Evolutionary conservation across 2,797 vertebrate genomes (phyloP), one percentile per base, ranked within the genome.

Genomic region (Danionella dracula): DNA sequence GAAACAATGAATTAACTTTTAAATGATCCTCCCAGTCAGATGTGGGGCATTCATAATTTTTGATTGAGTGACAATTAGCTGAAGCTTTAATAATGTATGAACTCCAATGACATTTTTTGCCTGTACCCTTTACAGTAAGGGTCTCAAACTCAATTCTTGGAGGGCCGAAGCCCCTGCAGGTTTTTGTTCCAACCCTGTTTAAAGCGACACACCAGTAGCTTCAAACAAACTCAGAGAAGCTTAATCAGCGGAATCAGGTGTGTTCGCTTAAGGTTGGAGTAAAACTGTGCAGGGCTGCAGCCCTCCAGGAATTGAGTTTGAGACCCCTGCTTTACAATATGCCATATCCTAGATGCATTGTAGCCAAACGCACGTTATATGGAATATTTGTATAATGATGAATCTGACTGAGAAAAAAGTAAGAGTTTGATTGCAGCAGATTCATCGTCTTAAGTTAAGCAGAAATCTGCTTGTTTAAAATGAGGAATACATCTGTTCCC

Each of bases 401-500:
- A 29, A 45, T 34, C 27, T 59, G 17, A 58, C 31, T 8, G 38
- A 11, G 10, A 5, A 17, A 37, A 68, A 51, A 57, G 49, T 51
- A 57, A 66, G 48, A 38, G 42, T 57, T 57, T 23, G 29, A 45
- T 62, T 58, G 29, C 54, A 71, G 41, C 73, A 66, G 60, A 71
- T 66, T 68, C 60, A 61, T 21, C 5, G 46, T 54, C 58, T 74
- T 68, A 61, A 62, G 50, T 13, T 34, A 63, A 60, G 13, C 65
- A 57, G 55, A 62, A 72, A 62, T 71, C 51, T 46, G 40, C 49
- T 37, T 31, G 53, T 66, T 70, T 49, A 60, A 59, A 41, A 62
- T 70, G 50, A 71, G 44, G 65, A 71, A 65, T 64, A 65, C 59
- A 73, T 73, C 70, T 73, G 68, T 48, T 68, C 58, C 27, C 40